phyloP scores from a whole-genome alignment of 1,140 invertebrate genomes.

The Neocloeon triangulifer region DNA sequence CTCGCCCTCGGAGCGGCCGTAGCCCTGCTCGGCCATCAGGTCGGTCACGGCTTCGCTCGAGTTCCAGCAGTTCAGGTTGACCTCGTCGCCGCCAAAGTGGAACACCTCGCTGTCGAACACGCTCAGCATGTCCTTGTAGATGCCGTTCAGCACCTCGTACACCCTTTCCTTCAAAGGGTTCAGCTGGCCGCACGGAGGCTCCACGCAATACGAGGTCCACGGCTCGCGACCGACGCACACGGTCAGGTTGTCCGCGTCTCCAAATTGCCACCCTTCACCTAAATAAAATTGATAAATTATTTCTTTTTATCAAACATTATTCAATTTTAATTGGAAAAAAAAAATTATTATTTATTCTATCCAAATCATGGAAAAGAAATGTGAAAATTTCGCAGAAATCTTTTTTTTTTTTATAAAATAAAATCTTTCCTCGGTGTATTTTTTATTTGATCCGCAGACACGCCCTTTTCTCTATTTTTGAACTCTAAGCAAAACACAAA shows the following conservation, averaged over 20 bases:
- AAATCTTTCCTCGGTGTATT: too few species aligned
- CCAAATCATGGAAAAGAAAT: too few species aligned
- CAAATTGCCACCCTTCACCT: constrained; percentile 62
- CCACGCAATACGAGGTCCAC: constrained; percentile 53
- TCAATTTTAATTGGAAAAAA: too few species aligned
- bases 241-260: constrained; percentile 14
- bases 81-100: constrained; percentile 78
- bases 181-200: constrained; percentile 68
- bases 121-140: constrained; percentile 40
- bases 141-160: constrained; percentile 46
- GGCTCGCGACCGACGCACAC: constrained; percentile 41
- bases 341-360: too few species aligned
- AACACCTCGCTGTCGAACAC: constrained; percentile 51
- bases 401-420: too few species aligned
- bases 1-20: constrained; percentile 28
- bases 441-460: too few species aligned
- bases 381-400: too few species aligned
- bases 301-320: too few species aligned
- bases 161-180: constrained; percentile 50
- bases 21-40: constrained; percentile 45
- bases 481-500: too few species aligned
- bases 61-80: constrained; percentile 52
- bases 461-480: too few species aligned
- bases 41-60: constrained; percentile 33
- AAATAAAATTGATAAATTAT: too few species aligned